Conservation (phyloP, 2,113 vertebrate species). For the Pseudorhombus dupliciocellatus region DNA sequence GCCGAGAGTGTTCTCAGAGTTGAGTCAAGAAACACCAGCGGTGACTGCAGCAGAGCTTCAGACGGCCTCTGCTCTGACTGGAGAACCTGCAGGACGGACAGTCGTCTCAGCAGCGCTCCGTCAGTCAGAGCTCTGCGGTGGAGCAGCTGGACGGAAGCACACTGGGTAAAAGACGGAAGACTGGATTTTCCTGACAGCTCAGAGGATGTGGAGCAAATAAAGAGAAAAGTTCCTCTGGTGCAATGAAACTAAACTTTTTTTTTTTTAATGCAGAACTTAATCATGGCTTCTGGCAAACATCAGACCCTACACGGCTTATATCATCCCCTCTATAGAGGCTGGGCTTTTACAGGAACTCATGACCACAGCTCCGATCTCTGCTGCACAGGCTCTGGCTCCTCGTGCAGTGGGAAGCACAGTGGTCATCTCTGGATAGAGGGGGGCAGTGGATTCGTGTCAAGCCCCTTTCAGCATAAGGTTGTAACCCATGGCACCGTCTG, state of each 20-base stretch:
- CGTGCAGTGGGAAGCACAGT: too few relatives aligned
- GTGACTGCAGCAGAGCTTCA: not conserved
- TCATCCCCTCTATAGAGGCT: not conserved
- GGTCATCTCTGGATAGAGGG: not conserved
- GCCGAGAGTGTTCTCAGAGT: not conserved
- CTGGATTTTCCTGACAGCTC: not conserved
- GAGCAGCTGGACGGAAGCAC: not conserved
- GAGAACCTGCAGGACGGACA: not conserved
- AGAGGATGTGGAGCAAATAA: not conserved
- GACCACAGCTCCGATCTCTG: too few relatives aligned
- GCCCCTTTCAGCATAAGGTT: not conserved
- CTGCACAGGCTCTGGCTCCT: too few relatives aligned
- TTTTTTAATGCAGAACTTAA: too few relatives aligned
- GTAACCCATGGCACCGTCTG: not conserved
- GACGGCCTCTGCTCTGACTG: too few relatives aligned
- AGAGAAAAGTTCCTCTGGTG: not conserved
- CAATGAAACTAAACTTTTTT: too few relatives aligned
- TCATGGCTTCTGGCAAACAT: too few relatives aligned
- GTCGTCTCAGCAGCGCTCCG: not conserved
- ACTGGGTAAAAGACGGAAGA: not conserved
- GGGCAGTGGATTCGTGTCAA: not conserved
- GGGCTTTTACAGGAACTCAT: too few relatives aligned
- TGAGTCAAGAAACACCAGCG: too few relatives aligned
- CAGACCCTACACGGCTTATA: not conserved
- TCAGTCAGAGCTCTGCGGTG: not conserved